Evolutionary conservation across 2,113 vertebrate species (phyloP), one percentile per base, ranked within the genome.

Genomic region (Dryoscopus gambensis): DNA sequence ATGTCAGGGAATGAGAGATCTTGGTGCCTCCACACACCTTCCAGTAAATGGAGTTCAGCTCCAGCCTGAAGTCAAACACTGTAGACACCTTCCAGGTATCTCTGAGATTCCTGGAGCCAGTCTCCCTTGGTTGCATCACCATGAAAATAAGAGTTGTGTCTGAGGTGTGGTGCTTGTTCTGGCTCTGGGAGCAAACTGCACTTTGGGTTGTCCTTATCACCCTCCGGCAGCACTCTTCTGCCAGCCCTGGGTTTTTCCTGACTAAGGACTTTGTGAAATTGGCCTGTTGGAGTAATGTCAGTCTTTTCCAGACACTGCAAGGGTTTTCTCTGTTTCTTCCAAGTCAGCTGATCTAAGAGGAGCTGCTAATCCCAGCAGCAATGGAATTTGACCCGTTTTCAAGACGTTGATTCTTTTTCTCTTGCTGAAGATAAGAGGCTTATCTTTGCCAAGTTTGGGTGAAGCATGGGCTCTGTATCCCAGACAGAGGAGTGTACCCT

Each of bases 401-500:
- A 93, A 97, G 95, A 93, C 33, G n/a, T 96, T 97, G 96, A 78
- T 94, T 94, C 68, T 85, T 97, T 95, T 97, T 95, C 83, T 95
- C 89, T 57, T 57, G 52, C 89, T 93, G 63, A 74, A 97, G 98
- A 98, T 98, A 98, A 98, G 91, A 64, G 42, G 70, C 95, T 98
- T 98, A 98, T 97, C 96, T 98, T 83, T 94, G 83, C 97, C 57
- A 83, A 37, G 60, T 96, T 94, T 96, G 86, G 73, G 86, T 95
- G 94, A 95, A 96, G 70, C 78, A 30, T 68, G 28, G 83, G 78
- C 33, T 89, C 52, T 9, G 9, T 94, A 76, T 92, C 79, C 74
- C 67, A 95, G 89, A 92, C 82, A 76, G 47, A 80, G 62, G 67
- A 77, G 65, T 75, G 28, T 91, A 87, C 50, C n/a, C 39, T 94